These are phyloP conservation scores for Aegotheles bennettii DNA, from an alignment of 2,113 vertebrate genomes.

Conservation along the genomic window DNA sequence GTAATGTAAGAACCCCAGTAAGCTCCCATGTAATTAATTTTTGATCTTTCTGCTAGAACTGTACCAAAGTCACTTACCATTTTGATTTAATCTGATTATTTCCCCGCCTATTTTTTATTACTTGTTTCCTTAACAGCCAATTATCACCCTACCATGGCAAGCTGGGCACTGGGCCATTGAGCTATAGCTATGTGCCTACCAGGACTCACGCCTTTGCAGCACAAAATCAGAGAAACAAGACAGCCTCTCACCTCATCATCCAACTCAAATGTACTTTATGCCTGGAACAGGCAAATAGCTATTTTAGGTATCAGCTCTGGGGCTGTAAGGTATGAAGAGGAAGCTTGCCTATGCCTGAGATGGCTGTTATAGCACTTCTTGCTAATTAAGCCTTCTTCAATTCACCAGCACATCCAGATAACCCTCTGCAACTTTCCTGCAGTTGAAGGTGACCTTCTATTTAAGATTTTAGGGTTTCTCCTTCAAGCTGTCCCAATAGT, in stretches of 20 bases:
- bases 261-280: background rate
- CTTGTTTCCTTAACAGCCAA: background rate
- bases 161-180: background rate
- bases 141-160: background rate
- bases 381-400: background rate
- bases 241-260: background rate
- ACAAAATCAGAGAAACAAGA: background rate
- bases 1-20: background rate
- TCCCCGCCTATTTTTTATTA: background rate
- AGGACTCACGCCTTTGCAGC: background rate
- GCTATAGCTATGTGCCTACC: background rate
- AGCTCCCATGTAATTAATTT: background rate
- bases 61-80: background rate
- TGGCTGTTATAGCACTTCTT: background rate
- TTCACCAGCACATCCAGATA: background rate
- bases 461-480: background rate
- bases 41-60: background rate
- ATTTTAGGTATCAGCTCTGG: background rate
- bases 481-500: background rate
- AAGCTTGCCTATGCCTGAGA: background rate
- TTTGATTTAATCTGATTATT: background rate
- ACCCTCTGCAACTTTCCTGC: background rate
- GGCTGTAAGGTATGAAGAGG: background rate
- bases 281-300: background rate
- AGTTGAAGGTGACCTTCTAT: background rate